These are phyloP conservation scores for Lissonota sp. DNA, from an alignment of 2,888 invertebrate species.

Conservation along the genomic window DNA sequence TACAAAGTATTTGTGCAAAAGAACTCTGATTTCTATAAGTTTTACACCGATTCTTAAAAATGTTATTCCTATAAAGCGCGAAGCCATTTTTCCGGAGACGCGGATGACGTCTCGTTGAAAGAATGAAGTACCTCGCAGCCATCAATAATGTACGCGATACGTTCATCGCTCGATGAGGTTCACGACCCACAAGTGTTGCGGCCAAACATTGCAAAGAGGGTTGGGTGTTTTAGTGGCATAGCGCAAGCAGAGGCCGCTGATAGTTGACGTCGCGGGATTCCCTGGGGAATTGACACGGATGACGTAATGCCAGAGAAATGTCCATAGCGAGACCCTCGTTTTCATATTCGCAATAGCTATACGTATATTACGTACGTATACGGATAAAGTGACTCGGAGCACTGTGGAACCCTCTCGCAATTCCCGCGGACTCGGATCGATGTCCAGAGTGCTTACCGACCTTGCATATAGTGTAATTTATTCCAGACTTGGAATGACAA, in stretches of 20 bases:
- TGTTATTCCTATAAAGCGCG: neutral
- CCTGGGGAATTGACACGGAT: conserved; percentile 74
- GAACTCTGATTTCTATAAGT: too few relatives aligned
- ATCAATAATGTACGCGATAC: conserved; percentile 53
- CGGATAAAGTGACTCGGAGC: conserved; percentile 7
- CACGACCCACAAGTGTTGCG: conserved; percentile 27
- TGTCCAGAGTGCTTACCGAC: conserved; percentile 23
- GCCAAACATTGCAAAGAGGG: conserved; percentile 24
- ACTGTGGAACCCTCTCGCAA: conserved; percentile 38
- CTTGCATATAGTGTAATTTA: neutral
- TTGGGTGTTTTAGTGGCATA: conserved; percentile 6
- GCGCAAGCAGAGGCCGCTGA: conserved; percentile 1
- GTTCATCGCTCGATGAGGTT: conserved; percentile 39
- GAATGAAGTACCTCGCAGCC: conserved; percentile 23
- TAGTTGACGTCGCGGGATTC: conserved; percentile 73
- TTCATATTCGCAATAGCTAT: conserved; percentile 28
- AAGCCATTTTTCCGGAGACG: neutral
- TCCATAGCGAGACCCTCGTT: conserved; percentile 46
- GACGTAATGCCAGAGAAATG: conserved; percentile 77
- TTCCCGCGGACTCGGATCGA: conserved; percentile 44
- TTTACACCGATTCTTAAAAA: too few relatives aligned
- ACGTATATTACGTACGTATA: neutral
- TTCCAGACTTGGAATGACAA: conserved; percentile 5
- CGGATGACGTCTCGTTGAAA: conserved; percentile 45
- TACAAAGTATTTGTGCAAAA: too few relatives aligned